phyloP scores from a whole-genome alignment of 2,113 vertebrate species.

The Rhegmatorhina hoffmannsi region DNA sequence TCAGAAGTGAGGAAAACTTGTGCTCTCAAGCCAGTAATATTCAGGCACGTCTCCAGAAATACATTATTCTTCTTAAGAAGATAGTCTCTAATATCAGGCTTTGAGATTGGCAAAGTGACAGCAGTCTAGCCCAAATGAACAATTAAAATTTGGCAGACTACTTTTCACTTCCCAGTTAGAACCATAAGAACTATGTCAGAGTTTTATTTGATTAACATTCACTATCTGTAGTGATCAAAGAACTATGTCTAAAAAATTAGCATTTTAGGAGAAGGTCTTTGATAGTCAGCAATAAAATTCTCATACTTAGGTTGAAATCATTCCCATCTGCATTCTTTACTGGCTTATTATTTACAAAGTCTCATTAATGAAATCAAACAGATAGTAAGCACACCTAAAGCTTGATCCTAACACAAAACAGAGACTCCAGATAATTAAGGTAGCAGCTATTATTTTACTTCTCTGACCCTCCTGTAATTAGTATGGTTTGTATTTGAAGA shows the following conservation, averaged over 20 bases:
- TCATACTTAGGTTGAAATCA: conserved; percentile 17
- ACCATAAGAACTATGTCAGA: background rate
- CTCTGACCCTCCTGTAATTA: conserved; percentile 41
- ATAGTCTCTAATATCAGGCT: background rate
- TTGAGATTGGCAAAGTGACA: conserved; percentile 42
- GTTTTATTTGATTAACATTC: conserved; percentile 53
- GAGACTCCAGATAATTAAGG: conserved; percentile 34
- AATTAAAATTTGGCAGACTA: conserved; percentile 41
- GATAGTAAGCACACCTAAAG: conserved; percentile 48
- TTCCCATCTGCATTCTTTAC: conserved; percentile 39
- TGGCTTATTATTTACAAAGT: conserved; percentile 39
- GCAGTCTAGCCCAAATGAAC: conserved; percentile 6
- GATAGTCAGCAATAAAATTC: conserved; percentile 38
- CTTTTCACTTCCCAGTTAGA: conserved; percentile 2
- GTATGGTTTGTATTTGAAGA: background rate
- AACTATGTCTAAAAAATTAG: conserved; percentile 37
- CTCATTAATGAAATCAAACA: conserved; percentile 48
- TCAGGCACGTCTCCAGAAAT: background rate
- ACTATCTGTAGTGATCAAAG: conserved; percentile 41
- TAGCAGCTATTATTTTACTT: conserved; percentile 54
- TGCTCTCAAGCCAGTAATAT: background rate
- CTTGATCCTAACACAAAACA: conserved; percentile 36
- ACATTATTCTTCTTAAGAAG: background rate
- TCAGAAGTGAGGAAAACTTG: background rate
- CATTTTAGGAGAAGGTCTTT: conserved; percentile 41